Conservation (phyloP, 2,797 vertebrate species). For the Spinus olivaceus region DNA sequence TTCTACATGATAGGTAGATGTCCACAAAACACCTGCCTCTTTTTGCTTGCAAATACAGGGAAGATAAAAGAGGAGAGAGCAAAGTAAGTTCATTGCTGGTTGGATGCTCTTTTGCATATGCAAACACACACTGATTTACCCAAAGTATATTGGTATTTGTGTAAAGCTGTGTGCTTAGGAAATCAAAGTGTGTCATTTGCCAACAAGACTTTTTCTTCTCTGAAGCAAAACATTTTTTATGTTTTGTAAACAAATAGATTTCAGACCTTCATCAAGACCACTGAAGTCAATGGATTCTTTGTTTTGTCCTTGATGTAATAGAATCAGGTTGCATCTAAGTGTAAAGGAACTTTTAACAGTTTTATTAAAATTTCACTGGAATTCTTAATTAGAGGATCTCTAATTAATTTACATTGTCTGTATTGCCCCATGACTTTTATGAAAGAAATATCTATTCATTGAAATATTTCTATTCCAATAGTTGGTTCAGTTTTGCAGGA, state of each 20-base stretch:
- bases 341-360: not conserved
- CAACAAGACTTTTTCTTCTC: not conserved
- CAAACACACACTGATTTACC: conserved; percentile 11
- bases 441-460: not conserved
- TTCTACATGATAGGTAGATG: not conserved
- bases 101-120: conserved; percentile 18
- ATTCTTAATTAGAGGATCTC: not conserved
- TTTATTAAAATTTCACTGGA: not conserved
- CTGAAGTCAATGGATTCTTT: not conserved
- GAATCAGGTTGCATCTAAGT: not conserved
- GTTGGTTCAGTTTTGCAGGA: not conserved
- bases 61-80: not conserved
- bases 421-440: not conserved
- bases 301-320: not conserved
- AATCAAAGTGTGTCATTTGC: not conserved
- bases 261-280: not conserved
- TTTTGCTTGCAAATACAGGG: not conserved
- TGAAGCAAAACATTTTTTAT: not conserved
- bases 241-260: not conserved
- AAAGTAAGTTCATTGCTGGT: not conserved
- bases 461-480: not conserved
- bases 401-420: not conserved
- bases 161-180: not conserved
- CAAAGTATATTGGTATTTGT: conserved; percentile 10
- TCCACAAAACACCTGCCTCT: not conserved